Base-by-base conservation (phyloP, 2,888 invertebrate species). In the Harpagoxenus sublaevis region DNA sequence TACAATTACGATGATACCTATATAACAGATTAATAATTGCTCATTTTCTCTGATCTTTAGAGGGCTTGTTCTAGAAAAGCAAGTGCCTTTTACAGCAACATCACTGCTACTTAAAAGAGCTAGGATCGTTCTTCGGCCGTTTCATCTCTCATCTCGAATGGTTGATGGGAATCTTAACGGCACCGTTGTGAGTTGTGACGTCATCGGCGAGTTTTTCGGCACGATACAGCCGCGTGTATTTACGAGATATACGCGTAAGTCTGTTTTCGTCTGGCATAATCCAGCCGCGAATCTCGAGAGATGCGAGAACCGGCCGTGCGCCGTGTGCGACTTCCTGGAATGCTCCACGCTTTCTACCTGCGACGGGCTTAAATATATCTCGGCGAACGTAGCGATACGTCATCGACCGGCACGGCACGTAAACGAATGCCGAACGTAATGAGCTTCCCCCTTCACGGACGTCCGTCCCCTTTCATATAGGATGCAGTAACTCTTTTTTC, bases 301-400 rank as follows among this genome's bases (percentile, higher is more conserved):
- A 35, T 35, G 35, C 35, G 35, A 35, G 35, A 35, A 35, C 35
- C 35, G 53, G 81, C 83, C 83, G 68, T 45, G 42, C 68, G 55
- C 66, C 63, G 53, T 35, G 35, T 35, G 78, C 83, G 65, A 86
- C 88, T 93, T 92, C 91, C 91, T 92, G 92, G 87, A 92, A 92
- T 92, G 92, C 91, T 92, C 89, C 89, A 93, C 93, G 93, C 93
- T 93, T 93, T 93, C 93, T 93, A 93, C 90, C 85, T 88, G 85
- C 83, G 87, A 86, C 73, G 39, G 28, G n/a, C 35, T 51, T 51
- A 57, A 75, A 75, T 63, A 75, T 63, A 75, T 63, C 63, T 63
- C 48, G 39, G 39, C 23, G 15, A 35, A 48, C 73, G 57, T 62
- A 63, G 62, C 48, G 35, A 63, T 75, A 75, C 51, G 63, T 75